Evolutionary conservation across 2,797 vertebrate species (phyloP).

Genomic region (Periophthalmus magnuspinnatus): DNA sequence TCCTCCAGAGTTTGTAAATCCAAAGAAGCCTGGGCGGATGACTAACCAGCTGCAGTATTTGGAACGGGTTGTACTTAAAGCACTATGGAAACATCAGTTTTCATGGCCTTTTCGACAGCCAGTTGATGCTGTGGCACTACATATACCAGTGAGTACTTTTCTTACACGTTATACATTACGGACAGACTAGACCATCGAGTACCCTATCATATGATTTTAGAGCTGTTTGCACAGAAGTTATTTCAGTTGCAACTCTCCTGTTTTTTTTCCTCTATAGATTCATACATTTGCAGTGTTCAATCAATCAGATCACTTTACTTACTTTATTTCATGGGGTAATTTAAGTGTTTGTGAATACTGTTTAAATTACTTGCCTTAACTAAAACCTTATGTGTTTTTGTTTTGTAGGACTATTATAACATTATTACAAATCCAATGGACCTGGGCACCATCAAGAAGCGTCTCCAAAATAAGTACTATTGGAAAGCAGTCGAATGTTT

Average conservation of each 20-base stretch:
- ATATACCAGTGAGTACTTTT: conserved; percentile 86
- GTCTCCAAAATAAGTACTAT: conserved; percentile 91
- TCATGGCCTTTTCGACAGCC: conserved; percentile 95
- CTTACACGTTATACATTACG: neutral
- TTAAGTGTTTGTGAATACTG: neutral
- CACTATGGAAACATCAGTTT: conserved; percentile 87
- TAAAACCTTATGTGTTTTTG: conserved; percentile 20
- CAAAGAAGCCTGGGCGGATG: conserved; percentile 75
- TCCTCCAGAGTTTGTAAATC: conserved; percentile 85
- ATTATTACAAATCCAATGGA: conserved; percentile 95
- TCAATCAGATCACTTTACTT: too few species aligned
- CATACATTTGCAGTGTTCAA: neutral
- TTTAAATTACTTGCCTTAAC: neutral
- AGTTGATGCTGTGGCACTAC: conserved; percentile 87
- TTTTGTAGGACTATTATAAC: conserved; percentile 89
- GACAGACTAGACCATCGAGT: neutral
- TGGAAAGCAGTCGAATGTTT: conserved; percentile 85
- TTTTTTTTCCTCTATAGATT: conserved; percentile 8
- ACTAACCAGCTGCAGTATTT: conserved; percentile 93
- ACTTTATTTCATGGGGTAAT: too few species aligned
- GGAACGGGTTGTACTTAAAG: conserved; percentile 85
- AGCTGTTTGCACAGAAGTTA: too few species aligned
- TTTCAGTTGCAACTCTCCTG: too few species aligned
- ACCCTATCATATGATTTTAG: neutral
- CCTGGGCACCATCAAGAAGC: conserved; percentile 87